phyloP scores from a whole-genome alignment of 2,888 invertebrate species.

The Lycophotia porphyrea region DNA sequence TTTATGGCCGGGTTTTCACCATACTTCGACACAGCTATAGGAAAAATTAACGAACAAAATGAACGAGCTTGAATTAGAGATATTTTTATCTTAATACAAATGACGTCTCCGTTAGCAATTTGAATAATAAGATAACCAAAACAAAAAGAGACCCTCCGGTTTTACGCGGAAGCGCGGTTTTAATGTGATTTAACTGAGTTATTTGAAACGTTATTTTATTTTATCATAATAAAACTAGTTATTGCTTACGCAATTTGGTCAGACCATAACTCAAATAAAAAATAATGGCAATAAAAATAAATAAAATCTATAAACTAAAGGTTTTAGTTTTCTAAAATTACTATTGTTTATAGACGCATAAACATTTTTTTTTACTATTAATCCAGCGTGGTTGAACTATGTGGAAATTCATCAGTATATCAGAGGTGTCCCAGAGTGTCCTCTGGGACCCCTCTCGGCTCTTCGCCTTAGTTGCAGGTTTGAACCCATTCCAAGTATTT shows the following conservation, averaged over 20 bases:
- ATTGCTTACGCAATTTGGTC: not conserved
- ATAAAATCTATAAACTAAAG: not conserved
- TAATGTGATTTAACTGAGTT: slow-evolving; percentile 24
- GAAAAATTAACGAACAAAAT: slow-evolving; percentile 43
- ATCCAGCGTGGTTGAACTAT: too few species aligned
- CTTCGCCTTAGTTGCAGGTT: not conserved
- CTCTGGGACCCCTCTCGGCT: not conserved
- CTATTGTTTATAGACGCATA: too few species aligned
- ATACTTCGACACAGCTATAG: slow-evolving; percentile 29
- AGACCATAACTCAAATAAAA: not conserved
- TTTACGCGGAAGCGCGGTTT: slow-evolving; percentile 55
- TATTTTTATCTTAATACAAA: slow-evolving; percentile 46
- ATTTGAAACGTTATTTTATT: not conserved
- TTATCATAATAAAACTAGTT: not conserved
- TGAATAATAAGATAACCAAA: slow-evolving; percentile 48
- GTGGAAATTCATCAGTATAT: too few species aligned
- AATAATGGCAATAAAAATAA: not conserved
- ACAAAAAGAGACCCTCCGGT: slow-evolving; percentile 47
- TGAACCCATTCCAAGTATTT: not conserved
- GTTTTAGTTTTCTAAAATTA: not conserved
- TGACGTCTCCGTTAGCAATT: slow-evolving; percentile 41
- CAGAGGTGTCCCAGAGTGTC: not conserved
- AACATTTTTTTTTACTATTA: too few species aligned
- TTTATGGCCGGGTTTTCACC: slow-evolving; percentile 53
- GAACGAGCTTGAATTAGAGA: slow-evolving; percentile 26